Evolutionary conservation across 2,888 invertebrate species (phyloP), one percentile per base, ranked within the genome.

Genomic region (Drosophila fungiperda): DNA sequence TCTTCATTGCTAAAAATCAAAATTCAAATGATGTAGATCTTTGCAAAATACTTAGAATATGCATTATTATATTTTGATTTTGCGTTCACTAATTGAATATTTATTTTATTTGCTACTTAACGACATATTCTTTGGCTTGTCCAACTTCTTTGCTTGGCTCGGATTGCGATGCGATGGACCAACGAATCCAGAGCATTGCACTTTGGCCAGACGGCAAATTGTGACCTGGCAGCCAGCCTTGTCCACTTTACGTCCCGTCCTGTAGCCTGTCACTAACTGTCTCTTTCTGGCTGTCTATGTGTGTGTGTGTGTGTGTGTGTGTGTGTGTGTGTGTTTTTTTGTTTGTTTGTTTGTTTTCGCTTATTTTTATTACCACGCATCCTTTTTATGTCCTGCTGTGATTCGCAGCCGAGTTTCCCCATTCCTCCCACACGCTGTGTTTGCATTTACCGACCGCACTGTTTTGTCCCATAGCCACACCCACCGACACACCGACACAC

Each of bases 311-410:
- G 17, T 45, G n/a, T 64, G 45, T 36, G 11, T 50, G 15, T 6
- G 1, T n/a, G 6, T 36, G 36, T n/a, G 11, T 38, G 23, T 6
- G 11, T 35, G 55, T 61, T 29, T 64, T 49, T 54, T 12, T 74
- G 68, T 73, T 69, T 70, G 62, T 80, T 71, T 65, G 70, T 75
- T 81, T 71, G 76, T 68, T 81, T 79, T 79, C 75, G 86, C 64
- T 85, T 79, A 77, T 81, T 73, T 81, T 87, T 85, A 85, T 87
- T 81, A 77, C 79, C 81, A 77, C 83, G 82, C 82, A 83, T 82
- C 83, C 79, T 73, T 83, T 83, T 83, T 81, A 77, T 83, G 83
- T 77, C 77, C 79, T 79, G 77, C 86, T 80, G 83, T 83, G 86
- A 88, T 88, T 88, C 69, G 55, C 71, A 64, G 70, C 62, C 61